Conservation (phyloP, 2,797 vertebrate genomes). For the Propithecus perrieri region DNA sequence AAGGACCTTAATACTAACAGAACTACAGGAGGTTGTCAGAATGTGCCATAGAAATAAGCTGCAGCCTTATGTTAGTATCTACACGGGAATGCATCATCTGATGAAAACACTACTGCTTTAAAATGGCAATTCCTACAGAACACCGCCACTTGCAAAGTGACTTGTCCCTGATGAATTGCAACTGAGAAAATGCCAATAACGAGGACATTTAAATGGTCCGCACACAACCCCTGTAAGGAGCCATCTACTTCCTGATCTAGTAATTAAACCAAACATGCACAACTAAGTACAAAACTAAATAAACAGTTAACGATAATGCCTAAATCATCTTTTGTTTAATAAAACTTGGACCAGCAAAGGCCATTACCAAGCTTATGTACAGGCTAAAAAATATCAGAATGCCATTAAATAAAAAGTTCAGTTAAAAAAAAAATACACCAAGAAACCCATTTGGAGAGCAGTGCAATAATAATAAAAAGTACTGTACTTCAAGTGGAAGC, state of each 20-base stretch:
- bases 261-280: background rate
- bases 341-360: slow-evolving; percentile 58
- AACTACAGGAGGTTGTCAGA: background rate
- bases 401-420: slow-evolving; percentile 42
- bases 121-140: background rate
- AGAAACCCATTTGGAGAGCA: slow-evolving; percentile 60
- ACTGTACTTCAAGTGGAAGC: slow-evolving; percentile 58
- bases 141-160: background rate
- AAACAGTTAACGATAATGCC: background rate
- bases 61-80: background rate
- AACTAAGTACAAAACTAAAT: slow-evolving; percentile 5
- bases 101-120: background rate
- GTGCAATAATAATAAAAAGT: slow-evolving; percentile 51
- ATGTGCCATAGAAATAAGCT: background rate
- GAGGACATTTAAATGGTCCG: background rate
- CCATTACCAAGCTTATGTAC: slow-evolving; percentile 1
- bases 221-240: background rate
- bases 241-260: background rate
- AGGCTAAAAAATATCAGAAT: slow-evolving; percentile 44
- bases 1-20: background rate
- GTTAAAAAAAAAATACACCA: slow-evolving; percentile 33
- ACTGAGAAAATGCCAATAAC: background rate
- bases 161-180: background rate
- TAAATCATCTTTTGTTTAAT: slow-evolving; percentile 46
- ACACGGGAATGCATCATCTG: background rate